Conservation (phyloP, 2,888 invertebrate species). For the Muscina levida region DNA sequence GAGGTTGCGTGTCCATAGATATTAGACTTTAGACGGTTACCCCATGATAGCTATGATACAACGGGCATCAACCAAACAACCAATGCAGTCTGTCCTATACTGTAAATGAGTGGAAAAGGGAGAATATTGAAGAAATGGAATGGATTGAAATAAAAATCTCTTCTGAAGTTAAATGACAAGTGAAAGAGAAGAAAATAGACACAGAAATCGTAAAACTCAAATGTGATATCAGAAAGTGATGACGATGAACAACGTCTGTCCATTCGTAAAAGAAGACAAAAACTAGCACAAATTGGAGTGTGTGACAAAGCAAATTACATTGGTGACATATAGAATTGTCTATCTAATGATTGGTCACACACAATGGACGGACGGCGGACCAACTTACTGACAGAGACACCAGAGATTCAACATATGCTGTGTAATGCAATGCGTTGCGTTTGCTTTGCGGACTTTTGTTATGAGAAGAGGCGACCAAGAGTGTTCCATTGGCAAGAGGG, state of each 20-base stretch:
- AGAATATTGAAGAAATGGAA: not conserved
- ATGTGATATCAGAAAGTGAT: too few species aligned
- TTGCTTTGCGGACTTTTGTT: not conserved
- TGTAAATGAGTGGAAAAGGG: not conserved
- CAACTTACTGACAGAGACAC: not conserved
- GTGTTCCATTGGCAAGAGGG: not conserved
- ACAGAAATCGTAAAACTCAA: constrained; percentile 16
- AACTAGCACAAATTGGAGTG: constrained; percentile 31
- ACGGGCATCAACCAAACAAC: too few species aligned
- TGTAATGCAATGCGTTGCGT: constrained; percentile 13
- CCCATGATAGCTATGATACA: too few species aligned
- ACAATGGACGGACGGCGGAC: constrained; percentile 36
- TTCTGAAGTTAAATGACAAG: not conserved
- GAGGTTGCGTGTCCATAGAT: constrained; percentile 18
- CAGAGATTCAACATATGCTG: not conserved
- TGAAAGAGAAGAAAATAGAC: not conserved
- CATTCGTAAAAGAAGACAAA: constrained; percentile 1
- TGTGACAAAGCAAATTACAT: constrained; percentile 46
- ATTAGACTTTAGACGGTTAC: too few species aligned
- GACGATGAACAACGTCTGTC: not conserved
- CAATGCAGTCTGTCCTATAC: not conserved
- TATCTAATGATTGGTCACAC: constrained; percentile 55
- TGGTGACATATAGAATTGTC: constrained; percentile 52
- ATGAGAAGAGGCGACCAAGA: not conserved
- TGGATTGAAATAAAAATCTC: constrained; percentile 8